Base-by-base conservation (phyloP, 1,140 invertebrate species). In the Cotesia glomerata region DNA sequence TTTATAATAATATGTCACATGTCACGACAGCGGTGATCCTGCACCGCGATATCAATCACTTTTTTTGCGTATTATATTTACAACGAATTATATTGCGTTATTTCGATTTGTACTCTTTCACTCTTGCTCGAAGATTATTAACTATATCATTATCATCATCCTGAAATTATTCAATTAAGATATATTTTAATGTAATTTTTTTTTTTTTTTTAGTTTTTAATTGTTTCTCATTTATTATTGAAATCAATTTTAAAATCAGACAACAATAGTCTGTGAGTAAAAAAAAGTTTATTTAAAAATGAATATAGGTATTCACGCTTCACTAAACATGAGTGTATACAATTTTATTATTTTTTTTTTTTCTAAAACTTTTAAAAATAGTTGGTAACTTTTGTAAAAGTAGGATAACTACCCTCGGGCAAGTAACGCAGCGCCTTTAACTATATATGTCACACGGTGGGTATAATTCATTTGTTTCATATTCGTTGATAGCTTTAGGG, bases 381-480 rank as follows among this genome's bases (percentile, higher is more conserved):
- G 68, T 61, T 66, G 35, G 61, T 65, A 59, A 76, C 77, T 56
- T 69, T 9, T 69, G 71, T 71, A 79, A 80, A 80, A 78, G 77
- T 78, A 62, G 79, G 80, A 77, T 79, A 80, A 76, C 75, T 72
- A 72, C 78, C 78, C 78, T 79, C 75, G 70, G 76, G 78, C 79
- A 62, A 77, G 72, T 73, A 13, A 39, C 9, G 34, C 56, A 26
- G 75, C 67, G 61, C 56, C 62, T 69, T 39, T 1, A 18, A 18
- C 16, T 8, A 58, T 58, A 58, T 58, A 54, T 76, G 76, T 78
- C 74, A 59, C 67, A 63, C 54, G 58, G 67, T 54, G 58, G n/a
- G 70, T 72, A 68, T 54, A 65, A 18, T 54, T 68, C 49, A 61
- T 61, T 49, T 39, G 58, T 65, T 62, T 74, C 67, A 68, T 71